These are phyloP conservation scores for Gymnogyps californianus DNA, from an alignment of 2,113 vertebrate genomes.

Conservation along the genomic window DNA sequence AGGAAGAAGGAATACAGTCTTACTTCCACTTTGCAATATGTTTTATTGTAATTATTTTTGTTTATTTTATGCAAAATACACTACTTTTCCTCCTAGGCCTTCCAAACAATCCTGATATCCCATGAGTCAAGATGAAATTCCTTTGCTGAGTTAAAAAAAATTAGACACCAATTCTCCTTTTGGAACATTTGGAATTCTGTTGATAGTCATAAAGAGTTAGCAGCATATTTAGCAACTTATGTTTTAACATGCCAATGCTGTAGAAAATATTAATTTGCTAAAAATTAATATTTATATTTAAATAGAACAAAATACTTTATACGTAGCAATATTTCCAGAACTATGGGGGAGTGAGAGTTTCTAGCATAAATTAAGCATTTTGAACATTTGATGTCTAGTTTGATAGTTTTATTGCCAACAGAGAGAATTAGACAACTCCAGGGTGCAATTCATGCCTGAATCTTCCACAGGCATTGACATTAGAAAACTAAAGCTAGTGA, in stretches of 20 bases:
- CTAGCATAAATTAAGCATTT: not conserved
- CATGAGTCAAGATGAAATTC: accelerated
- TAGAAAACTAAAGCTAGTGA: not conserved
- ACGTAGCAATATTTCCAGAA: not conserved
- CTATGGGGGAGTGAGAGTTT: not conserved
- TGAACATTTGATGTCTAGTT: not conserved
- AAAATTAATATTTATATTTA: not conserved
- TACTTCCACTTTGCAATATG: not conserved
- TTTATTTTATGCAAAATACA: not conserved
- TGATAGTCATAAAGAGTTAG: not conserved
- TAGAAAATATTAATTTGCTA: not conserved
- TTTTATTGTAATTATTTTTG: not conserved
- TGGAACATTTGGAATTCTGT: not conserved
- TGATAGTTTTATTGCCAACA: not conserved
- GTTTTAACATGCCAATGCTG: not conserved
- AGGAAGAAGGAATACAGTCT: not conserved
- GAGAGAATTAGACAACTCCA: not conserved
- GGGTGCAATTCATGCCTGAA: not conserved
- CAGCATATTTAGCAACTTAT: not conserved
- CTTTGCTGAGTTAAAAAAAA: not conserved
- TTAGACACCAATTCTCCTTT: not conserved
- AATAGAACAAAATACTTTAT: not conserved
- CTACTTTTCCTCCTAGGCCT: not conserved
- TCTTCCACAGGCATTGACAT: not conserved
- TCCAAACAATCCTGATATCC: not conserved